A percentile compares a stretch with the other conserved stretches of the same genome.
phyloP scores from a whole-genome alignment of 2,113 vertebrate genomes.

The Daphoenositta chrysoptera region DNA sequence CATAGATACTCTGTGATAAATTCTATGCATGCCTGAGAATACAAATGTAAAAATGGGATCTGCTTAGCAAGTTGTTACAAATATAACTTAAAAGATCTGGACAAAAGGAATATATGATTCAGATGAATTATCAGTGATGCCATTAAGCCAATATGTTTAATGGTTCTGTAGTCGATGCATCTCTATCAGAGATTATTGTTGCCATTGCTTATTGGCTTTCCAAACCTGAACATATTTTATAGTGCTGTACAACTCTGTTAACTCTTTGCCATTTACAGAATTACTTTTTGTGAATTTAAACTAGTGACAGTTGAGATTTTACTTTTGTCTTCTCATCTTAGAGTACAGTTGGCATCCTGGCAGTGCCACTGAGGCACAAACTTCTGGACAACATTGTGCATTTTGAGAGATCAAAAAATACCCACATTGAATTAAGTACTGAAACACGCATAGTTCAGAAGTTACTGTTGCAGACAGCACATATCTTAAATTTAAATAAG shows the following conservation, averaged over 20 bases:
- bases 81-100: neutral
- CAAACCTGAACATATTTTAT: neutral
- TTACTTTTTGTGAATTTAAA: neutral
- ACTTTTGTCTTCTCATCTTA: neutral
- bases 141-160: neutral
- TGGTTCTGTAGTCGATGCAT: neutral
- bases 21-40: neutral
- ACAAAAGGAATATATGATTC: neutral
- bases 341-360: neutral
- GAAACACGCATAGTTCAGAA: neutral
- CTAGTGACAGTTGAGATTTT: neutral
- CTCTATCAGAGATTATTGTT: neutral
- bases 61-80: neutral
- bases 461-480: constrained; percentile 18
- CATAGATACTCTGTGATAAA: neutral
- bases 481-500: constrained; percentile 42
- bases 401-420: constrained; percentile 1
- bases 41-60: neutral
- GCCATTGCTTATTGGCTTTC: neutral
- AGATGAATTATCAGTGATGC: neutral
- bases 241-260: neutral
- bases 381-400: neutral
- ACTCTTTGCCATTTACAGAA: neutral
- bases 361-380: neutral
- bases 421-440: neutral